These are phyloP conservation scores for Paratrypauchen microcephalus DNA, from an alignment of 2,797 vertebrate species.

Conservation along the genomic window DNA sequence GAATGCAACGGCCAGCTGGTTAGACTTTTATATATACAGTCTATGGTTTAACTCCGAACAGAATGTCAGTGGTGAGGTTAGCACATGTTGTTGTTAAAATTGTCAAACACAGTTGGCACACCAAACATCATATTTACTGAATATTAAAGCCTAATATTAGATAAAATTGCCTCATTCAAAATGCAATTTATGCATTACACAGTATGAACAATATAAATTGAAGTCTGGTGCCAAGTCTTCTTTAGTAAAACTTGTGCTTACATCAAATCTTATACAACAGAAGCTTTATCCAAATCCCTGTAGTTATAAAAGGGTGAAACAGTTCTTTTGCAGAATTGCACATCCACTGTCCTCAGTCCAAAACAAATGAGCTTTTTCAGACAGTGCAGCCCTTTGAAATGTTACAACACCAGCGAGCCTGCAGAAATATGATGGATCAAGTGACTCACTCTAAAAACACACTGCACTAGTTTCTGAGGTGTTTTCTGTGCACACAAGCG, in stretches of 20 bases:
- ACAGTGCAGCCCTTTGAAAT: constrained; percentile 6
- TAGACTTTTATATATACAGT: no score
- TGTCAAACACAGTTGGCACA: no score
- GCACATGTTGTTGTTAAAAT: no score
- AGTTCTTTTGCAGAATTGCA: neutral
- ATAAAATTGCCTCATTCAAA: no score
- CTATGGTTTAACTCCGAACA: no score
- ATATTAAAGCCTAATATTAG: no score
- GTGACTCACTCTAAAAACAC: constrained; percentile 10
- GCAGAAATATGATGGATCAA: constrained; percentile 6
- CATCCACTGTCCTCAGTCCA: neutral
- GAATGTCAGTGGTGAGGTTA: no score
- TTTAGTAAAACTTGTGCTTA: neutral
- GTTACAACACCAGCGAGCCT: neutral
- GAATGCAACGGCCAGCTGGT: no score
- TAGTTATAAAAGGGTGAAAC: neutral
- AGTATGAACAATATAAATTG: neutral
- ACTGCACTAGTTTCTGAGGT: constrained; percentile 8
- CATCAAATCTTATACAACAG: neutral
- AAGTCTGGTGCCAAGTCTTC: neutral
- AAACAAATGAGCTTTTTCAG: constrained; percentile 1
- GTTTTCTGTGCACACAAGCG: constrained; percentile 24
- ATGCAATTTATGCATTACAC: no score
- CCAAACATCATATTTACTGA: no score
- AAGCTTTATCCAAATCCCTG: constrained; percentile 6